phyloP scores from a whole-genome alignment of 2,797 vertebrate species.

The Oryzias dopingdopingensis region DNA sequence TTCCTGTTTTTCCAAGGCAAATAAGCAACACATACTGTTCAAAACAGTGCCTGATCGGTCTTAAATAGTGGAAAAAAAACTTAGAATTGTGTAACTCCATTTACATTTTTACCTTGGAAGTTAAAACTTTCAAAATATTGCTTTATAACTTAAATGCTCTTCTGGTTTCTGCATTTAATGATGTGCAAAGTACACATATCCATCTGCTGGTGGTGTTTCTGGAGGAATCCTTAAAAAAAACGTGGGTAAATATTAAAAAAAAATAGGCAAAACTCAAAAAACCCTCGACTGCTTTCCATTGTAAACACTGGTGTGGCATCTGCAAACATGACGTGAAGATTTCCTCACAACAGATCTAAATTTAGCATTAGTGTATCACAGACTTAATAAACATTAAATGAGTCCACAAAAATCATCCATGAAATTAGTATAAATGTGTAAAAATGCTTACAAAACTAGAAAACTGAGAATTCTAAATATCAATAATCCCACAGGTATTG shows the following conservation, averaged over 20 bases:
- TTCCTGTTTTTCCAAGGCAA: too few species aligned
- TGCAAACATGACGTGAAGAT: neutral
- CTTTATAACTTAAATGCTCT: too few species aligned
- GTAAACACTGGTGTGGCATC: slow-evolving; percentile 30
- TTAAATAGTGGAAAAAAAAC: too few species aligned
- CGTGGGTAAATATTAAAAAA: neutral
- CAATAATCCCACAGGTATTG: slow-evolving; percentile 11
- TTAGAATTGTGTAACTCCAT: too few species aligned
- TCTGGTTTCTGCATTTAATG: slow-evolving; percentile 5
- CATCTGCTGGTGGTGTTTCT: slow-evolving; percentile 1
- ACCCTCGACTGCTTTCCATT: neutral
- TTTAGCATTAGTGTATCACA: slow-evolving; percentile 8
- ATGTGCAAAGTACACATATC: slow-evolving; percentile 1
- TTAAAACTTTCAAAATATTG: neutral
- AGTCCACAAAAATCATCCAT: neutral
- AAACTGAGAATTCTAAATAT: neutral
- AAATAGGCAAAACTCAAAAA: slow-evolving; percentile 14
- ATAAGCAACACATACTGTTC: too few species aligned
- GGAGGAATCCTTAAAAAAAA: slow-evolving; percentile 23
- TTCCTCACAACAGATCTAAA: neutral
- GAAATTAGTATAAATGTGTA: slow-evolving; percentile 7
- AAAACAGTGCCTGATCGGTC: too few species aligned
- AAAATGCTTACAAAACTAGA: slow-evolving; percentile 24
- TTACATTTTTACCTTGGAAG: neutral
- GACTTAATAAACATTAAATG: neutral